phyloP scores from a whole-genome alignment of 2,113 vertebrate genomes.

The Dicaeum eximium region DNA sequence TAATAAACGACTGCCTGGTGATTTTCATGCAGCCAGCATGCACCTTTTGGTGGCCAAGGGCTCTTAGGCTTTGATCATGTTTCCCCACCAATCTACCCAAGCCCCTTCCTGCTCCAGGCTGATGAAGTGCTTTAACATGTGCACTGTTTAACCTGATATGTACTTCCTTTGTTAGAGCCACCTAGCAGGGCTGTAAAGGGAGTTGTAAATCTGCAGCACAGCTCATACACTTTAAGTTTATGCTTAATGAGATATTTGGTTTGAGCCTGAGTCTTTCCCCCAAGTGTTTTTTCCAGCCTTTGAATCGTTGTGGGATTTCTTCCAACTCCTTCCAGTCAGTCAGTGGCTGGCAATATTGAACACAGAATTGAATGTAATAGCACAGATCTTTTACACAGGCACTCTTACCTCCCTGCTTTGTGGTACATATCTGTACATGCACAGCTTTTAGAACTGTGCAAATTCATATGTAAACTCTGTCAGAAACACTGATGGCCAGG shows the following conservation, averaged over 20 bases:
- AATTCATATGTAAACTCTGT: background rate
- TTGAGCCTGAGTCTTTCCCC: conserved; percentile 24
- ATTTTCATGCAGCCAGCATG: background rate
- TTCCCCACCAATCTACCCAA: background rate
- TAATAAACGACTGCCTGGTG: background rate
- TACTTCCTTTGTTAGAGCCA: conserved; percentile 12
- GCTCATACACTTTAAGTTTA: conserved; percentile 1
- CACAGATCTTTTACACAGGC: background rate
- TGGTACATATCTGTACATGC: background rate
- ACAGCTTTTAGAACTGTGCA: background rate
- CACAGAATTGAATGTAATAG: background rate
- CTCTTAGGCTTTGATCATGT: background rate
- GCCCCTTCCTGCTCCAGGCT: background rate
- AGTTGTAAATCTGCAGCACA: conserved; percentile 17
- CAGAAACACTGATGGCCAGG: background rate
- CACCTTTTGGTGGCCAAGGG: background rate
- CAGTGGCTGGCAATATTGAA: conserved; percentile 15
- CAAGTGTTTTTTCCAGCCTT: conserved; percentile 41
- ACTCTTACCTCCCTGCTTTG: background rate
- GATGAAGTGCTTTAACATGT: background rate
- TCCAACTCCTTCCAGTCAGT: conserved; percentile 41
- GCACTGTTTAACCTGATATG: background rate
- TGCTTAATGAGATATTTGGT: conserved; percentile 32
- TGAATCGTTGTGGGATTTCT: conserved; percentile 5
- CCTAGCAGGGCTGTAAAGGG: conserved; percentile 20